Conservation (phyloP, 2,797 vertebrate genomes). For the Psittacula derbiana region DNA sequence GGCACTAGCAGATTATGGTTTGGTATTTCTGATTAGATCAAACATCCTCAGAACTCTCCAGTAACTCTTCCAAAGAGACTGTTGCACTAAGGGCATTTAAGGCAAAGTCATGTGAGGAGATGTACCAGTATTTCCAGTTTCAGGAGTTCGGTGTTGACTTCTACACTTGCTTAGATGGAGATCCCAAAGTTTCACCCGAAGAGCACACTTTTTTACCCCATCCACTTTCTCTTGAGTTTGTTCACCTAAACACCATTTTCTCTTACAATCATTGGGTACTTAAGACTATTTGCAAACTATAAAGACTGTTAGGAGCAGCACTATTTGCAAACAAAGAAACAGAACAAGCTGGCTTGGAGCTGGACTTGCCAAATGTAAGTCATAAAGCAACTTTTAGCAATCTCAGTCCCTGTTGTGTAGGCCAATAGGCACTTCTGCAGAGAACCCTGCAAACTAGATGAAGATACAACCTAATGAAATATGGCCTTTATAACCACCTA, state of each 20-base stretch:
- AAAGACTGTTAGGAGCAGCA: background rate
- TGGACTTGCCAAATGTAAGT: background rate
- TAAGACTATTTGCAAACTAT: background rate
- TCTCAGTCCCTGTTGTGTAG: background rate
- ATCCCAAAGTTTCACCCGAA: background rate
- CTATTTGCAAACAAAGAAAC: background rate
- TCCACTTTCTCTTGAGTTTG: background rate
- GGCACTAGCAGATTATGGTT: background rate
- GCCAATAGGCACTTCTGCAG: background rate
- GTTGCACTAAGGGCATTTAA: background rate
- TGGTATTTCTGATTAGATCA: conserved; percentile 31
- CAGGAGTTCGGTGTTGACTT: background rate
- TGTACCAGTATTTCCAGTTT: conserved; percentile 58
- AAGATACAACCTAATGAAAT: background rate
- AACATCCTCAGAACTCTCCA: background rate
- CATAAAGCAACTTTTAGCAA: background rate
- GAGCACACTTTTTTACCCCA: background rate
- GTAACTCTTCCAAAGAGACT: background rate
- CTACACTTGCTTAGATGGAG: conserved; percentile 8
- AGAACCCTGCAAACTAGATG: background rate
- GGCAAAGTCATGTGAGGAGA: conserved; percentile 11
- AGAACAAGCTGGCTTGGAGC: background rate
- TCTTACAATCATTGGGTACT: background rate
- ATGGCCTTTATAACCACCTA: background rate
- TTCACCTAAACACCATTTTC: background rate